These are phyloP conservation scores for Syngnathus acus DNA, from an alignment of 2,797 vertebrate species.

Conservation along the genomic window DNA sequence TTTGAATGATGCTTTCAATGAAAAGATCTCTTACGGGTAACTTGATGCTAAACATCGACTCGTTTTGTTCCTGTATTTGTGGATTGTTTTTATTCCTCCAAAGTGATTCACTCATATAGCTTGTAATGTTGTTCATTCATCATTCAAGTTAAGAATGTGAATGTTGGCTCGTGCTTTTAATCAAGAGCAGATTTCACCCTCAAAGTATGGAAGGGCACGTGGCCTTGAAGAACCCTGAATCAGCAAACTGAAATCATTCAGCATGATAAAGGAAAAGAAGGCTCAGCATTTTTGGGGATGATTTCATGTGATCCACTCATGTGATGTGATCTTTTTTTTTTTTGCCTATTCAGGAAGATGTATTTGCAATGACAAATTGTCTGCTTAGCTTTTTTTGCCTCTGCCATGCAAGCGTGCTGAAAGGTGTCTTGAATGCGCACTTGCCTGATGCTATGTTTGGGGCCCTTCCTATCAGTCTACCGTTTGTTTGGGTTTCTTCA, in stretches of 20 bases:
- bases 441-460: conserved; percentile 1
- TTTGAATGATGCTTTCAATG: too few relatives aligned
- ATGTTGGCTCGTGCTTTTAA: neutral
- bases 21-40: too few relatives aligned
- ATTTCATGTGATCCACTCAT: neutral
- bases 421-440: neutral
- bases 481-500: conserved; percentile 1
- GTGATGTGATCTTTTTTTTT: neutral
- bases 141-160: neutral
- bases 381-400: neutral
- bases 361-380: neutral
- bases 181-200: neutral
- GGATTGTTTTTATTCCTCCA: neutral
- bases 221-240: neutral
- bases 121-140: neutral
- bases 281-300: neutral
- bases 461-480: neutral
- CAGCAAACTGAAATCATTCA: neutral
- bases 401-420: neutral
- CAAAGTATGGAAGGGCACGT: neutral
- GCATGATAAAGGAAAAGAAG: neutral
- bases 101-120: neutral
- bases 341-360: neutral
- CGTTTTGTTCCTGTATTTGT: neutral
- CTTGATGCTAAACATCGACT: too few relatives aligned